A percentile compares a stretch with the other conserved stretches of the same genome.
These are phyloP conservation scores for Drosophila lini DNA, from an alignment of 1,140 invertebrate species.

Conservation along the genomic window DNA sequence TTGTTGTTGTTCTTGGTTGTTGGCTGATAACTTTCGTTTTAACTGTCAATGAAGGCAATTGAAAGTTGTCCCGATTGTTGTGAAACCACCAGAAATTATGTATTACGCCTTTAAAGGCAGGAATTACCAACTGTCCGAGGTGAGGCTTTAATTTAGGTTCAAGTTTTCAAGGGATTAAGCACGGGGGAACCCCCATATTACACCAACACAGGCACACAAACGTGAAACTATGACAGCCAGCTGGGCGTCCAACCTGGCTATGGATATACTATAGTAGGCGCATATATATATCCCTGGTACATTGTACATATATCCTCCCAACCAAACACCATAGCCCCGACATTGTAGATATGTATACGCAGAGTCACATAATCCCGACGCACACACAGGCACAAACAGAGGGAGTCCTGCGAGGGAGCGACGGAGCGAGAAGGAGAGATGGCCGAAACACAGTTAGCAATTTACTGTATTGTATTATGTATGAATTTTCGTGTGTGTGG, in stretches of 20 bases:
- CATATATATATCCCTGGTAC: constrained; percentile 5
- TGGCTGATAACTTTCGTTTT: constrained; percentile 60
- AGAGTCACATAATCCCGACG: constrained; percentile 64
- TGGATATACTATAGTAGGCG: constrained; percentile 9
- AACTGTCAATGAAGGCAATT: constrained; percentile 69
- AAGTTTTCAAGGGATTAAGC: not conserved
- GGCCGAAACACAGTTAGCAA: constrained; percentile 59
- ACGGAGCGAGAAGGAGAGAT: constrained; percentile 13
- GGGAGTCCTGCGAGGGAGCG: constrained; percentile 12
- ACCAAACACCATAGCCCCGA: constrained; percentile 13
- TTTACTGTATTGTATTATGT: constrained; percentile 65
- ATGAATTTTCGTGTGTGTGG: constrained; percentile 52
- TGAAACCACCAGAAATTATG: not conserved
- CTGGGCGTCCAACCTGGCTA: constrained; percentile 53
- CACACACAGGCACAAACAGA: constrained; percentile 23
- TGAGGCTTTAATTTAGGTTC: constrained; percentile 12
- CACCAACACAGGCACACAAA: constrained; percentile 30
- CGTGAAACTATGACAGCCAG: constrained; percentile 62
- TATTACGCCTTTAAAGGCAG: constrained; percentile 18
- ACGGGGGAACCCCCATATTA: constrained; percentile 12
- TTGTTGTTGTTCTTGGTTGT: constrained; percentile 44
- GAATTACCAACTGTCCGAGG: not conserved
- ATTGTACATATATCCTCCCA: constrained; percentile 9
- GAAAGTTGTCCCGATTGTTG: constrained; percentile 58
- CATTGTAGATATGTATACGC: constrained; percentile 38